These are phyloP conservation scores for Arenaria interpres DNA, from an alignment of 2,113 vertebrate species.

Conservation along the genomic window DNA sequence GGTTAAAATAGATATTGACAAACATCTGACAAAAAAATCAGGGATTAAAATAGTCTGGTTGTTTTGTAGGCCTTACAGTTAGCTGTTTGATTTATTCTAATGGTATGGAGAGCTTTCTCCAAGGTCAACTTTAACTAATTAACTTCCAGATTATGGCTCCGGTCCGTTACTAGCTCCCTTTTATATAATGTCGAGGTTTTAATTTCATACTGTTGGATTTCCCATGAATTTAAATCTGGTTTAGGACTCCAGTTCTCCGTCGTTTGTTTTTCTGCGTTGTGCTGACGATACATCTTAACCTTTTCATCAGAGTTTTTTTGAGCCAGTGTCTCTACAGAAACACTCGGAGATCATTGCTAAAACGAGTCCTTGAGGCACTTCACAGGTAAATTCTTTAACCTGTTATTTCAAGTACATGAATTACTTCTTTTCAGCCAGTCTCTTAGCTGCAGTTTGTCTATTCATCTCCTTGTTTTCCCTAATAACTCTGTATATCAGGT, in stretches of 20 bases:
- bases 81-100: background rate
- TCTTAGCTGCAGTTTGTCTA: background rate
- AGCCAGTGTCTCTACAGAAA: background rate
- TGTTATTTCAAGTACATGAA: background rate
- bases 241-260: background rate
- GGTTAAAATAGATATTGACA: background rate
- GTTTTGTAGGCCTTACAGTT: background rate
- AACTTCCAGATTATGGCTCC: background rate
- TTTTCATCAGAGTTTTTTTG: background rate
- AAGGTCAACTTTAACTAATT: background rate
- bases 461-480: background rate
- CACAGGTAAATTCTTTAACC: background rate
- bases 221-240: background rate
- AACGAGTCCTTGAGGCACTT: background rate
- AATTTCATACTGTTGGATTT: background rate
- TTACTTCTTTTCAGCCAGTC: background rate
- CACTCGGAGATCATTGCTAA: background rate
- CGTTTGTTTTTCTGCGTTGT: rapidly evolving
- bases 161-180: rapidly evolving
- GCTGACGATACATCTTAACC: background rate
- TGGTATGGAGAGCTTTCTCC: background rate
- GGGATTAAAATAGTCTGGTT: background rate
- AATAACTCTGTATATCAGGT: background rate
- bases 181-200: rapidly evolving
- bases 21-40: background rate